Conservation (phyloP, 2,888 invertebrate species). For the Zeuzera pyrina region DNA sequence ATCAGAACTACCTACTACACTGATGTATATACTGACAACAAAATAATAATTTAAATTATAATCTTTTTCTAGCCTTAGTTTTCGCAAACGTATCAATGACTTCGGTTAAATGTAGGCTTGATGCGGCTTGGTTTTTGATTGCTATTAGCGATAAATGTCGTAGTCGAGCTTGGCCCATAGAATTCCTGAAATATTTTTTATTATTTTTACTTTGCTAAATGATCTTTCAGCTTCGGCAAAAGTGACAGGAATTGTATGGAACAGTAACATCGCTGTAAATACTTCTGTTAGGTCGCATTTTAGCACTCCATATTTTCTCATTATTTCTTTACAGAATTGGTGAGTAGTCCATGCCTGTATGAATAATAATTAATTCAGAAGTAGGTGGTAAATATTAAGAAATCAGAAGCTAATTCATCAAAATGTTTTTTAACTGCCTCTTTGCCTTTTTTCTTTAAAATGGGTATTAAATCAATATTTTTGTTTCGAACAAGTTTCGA, state of each 20-base stretch:
- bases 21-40: too few relatives aligned
- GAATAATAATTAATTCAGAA: neutral
- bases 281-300: slow-evolving; percentile 3
- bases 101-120: slow-evolving; percentile 3
- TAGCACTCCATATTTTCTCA: slow-evolving; percentile 1
- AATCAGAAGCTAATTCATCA: too few relatives aligned
- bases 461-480: too few relatives aligned
- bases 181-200: neutral
- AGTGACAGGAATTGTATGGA: slow-evolving; percentile 6
- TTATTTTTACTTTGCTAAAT: neutral
- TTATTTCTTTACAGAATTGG: slow-evolving; percentile 2
- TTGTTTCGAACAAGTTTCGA: too few relatives aligned
- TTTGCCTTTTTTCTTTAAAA: too few relatives aligned
- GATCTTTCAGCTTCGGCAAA: slow-evolving; percentile 2
- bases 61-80: neutral
- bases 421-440: too few relatives aligned
- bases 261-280: slow-evolving; percentile 3
- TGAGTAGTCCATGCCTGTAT: neutral
- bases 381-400: neutral
- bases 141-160: slow-evolving; percentile 3
- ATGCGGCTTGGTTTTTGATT: slow-evolving; percentile 2
- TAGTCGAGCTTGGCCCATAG: slow-evolving; percentile 1
- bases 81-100: neutral
- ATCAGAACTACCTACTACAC: too few relatives aligned
- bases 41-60: too few relatives aligned